Evolutionary conservation across 2,888 invertebrate species (phyloP).

Genomic region (Laspeyria flexula): DNA sequence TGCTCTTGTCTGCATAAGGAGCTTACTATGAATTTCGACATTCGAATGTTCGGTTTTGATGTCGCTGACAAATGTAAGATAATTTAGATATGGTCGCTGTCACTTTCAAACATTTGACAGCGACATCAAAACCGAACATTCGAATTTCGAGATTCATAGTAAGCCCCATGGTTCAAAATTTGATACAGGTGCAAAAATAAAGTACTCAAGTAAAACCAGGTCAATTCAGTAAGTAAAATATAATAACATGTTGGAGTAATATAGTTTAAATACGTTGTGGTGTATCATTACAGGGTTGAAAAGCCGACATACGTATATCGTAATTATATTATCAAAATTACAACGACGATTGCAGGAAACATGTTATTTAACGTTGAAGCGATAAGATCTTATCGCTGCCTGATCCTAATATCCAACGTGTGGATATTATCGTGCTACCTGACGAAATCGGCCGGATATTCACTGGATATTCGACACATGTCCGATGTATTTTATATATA

Average conservation of each 20-base stretch:
- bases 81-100: too few relatives aligned
- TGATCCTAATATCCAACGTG: constrained; percentile 82
- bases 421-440: constrained; percentile 82
- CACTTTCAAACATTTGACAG: too few relatives aligned
- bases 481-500: constrained; percentile 53
- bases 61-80: too few relatives aligned
- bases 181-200: too few relatives aligned
- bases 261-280: constrained; percentile 55
- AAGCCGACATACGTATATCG: constrained; percentile 74
- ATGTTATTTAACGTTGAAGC: constrained; percentile 81
- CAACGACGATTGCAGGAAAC: constrained; percentile 84
- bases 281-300: constrained; percentile 68
- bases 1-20: too few relatives aligned
- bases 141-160: too few relatives aligned
- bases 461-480: constrained; percentile 69
- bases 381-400: constrained; percentile 80
- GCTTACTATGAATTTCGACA: too few relatives aligned
- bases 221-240: constrained; percentile 36
- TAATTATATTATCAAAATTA: constrained; percentile 85
- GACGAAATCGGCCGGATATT: constrained; percentile 77
- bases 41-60: too few relatives aligned
- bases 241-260: constrained; percentile 51
- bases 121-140: too few relatives aligned
- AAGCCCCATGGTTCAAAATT: too few relatives aligned
- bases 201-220: background rate